Conservation (phyloP, 2,797 vertebrate genomes). For the Dryobates pubescens region DNA sequence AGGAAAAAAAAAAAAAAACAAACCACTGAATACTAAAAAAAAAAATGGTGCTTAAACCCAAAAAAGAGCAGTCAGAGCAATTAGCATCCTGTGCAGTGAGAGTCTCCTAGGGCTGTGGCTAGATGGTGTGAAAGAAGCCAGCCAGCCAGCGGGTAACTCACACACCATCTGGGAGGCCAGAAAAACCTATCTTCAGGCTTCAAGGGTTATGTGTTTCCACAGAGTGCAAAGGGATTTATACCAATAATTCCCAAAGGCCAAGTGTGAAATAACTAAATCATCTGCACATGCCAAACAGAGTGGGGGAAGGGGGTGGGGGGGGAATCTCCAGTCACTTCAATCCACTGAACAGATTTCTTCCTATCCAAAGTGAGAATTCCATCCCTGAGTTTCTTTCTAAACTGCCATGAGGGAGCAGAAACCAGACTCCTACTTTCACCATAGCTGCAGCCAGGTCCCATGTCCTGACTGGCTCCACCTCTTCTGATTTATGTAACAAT, state of each 20-base stretch:
- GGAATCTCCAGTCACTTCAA: background rate
- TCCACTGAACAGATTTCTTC: background rate
- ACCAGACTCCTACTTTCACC: background rate
- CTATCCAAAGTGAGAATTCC: background rate
- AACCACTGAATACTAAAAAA: background rate
- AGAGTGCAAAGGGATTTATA: background rate
- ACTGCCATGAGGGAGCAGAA: background rate
- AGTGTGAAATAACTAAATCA: background rate
- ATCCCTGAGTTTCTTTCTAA: background rate
- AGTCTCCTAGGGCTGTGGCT: background rate
- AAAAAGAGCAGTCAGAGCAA: background rate
- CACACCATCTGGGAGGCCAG: background rate
- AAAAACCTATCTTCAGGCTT: background rate
- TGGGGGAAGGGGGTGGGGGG: too few relatives aligned
- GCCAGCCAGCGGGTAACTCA: background rate
- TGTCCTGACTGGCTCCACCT: background rate
- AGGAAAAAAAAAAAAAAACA: background rate
- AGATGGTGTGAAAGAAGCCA: background rate
- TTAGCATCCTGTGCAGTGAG: background rate
- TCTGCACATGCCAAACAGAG: background rate
- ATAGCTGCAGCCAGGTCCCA: background rate
- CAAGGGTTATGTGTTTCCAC: background rate
- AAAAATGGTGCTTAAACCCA: background rate
- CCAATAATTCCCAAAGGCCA: background rate
- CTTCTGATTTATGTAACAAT: conserved; percentile 50